Conservation (phyloP, 2,113 vertebrate species). For the Micromys minutus region DNA sequence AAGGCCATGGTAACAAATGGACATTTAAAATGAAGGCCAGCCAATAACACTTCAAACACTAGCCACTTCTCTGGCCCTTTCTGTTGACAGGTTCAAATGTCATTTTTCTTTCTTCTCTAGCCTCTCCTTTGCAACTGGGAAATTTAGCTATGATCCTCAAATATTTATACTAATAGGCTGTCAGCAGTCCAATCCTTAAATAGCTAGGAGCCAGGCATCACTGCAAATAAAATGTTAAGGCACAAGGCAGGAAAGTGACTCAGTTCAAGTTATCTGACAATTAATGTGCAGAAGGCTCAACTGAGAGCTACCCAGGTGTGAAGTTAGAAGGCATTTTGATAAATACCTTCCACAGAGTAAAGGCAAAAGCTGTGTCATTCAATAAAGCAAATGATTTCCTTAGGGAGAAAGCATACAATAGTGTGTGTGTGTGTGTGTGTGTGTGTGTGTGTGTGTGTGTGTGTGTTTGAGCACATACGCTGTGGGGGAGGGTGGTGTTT, state of each 20-base stretch:
- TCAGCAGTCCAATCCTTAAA: slow-evolving; percentile 59
- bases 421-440: too few species aligned
- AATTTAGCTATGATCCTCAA: slow-evolving; percentile 50
- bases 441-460: too few species aligned
- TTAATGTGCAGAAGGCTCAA: background rate
- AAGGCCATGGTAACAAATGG: background rate
- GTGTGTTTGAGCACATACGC: too few species aligned
- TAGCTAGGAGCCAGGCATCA: background rate
- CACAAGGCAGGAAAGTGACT: slow-evolving; percentile 51
- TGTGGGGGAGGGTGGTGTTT: too few species aligned
- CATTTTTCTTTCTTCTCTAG: slow-evolving; percentile 7
- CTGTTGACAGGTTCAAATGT: background rate
- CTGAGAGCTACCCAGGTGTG: slow-evolving; percentile 55
- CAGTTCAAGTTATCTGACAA: slow-evolving; percentile 59
- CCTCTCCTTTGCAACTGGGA: slow-evolving; percentile 43
- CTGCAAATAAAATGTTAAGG: slow-evolving; percentile 46
- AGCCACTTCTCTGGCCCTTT: background rate
- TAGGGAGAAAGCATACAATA: slow-evolving; percentile 51
- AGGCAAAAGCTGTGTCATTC: slow-evolving; percentile 53
- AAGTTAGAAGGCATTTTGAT: slow-evolving; percentile 68
- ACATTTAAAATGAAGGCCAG: slow-evolving; percentile 4
- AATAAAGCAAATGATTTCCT: slow-evolving; percentile 66
- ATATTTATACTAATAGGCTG: slow-evolving; percentile 55
- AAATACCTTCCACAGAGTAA: slow-evolving; percentile 60
- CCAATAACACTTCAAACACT: background rate